Percentiles rank a stretch among this genome's conserved stretches.
Evolutionary conservation across 2,888 invertebrate species (phyloP).

Genomic region (Orthosia incerta): DNA sequence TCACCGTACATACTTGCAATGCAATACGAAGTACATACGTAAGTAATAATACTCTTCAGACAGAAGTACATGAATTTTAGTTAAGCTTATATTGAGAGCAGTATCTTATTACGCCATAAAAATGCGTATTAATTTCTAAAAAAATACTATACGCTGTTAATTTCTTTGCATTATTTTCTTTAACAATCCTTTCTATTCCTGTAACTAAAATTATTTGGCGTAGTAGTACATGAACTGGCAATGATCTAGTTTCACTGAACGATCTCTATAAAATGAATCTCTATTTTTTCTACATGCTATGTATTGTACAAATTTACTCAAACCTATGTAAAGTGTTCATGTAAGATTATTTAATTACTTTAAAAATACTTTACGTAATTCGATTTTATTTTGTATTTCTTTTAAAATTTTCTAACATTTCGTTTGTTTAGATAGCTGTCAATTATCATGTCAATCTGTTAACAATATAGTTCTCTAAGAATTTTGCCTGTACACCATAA

Average conservation of each 20-base stretch:
- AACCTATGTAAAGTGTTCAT: slow-evolving; percentile 88
- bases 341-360: slow-evolving; percentile 78
- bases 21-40: slow-evolving; percentile 33
- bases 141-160: slow-evolving; percentile 3
- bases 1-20: slow-evolving; percentile 38
- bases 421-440: slow-evolving; percentile 82
- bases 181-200: neutral
- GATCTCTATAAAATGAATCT: slow-evolving; percentile 90
- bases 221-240: slow-evolving; percentile 72
- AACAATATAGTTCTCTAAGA: slow-evolving; percentile 60
- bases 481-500: slow-evolving; percentile 59
- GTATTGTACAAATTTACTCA: slow-evolving; percentile 90
- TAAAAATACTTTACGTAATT: slow-evolving; percentile 67
- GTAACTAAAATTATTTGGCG: slow-evolving; percentile 21
- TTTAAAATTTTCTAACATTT: slow-evolving; percentile 34
- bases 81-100: slow-evolving; percentile 24
- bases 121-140: neutral
- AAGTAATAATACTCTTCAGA: slow-evolving; percentile 39
- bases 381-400: slow-evolving; percentile 57
- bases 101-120: slow-evolving; percentile 32
- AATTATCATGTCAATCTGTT: slow-evolving; percentile 87
- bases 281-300: slow-evolving; percentile 91
- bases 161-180: neutral
- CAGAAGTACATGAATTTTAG: slow-evolving; percentile 46
- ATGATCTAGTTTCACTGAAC: slow-evolving; percentile 90